Evolutionary conservation across 2,113 vertebrate genomes (phyloP).

Genomic region (Misgurnus anguillicaudatus): DNA sequence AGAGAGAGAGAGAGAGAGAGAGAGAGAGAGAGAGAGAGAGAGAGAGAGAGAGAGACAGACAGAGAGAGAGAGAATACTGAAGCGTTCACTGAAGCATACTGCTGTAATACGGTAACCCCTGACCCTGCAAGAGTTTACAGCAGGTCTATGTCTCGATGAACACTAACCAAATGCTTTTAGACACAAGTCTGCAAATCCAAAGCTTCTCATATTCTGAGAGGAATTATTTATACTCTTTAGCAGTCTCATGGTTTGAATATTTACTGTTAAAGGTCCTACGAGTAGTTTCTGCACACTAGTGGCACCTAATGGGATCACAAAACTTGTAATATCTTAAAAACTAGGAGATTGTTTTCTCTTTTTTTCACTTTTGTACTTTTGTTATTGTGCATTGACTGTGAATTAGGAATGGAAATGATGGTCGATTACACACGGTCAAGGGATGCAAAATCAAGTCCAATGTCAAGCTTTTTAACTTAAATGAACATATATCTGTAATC

Average conservation of each 20-base stretch:
- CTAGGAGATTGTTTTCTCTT: too few species aligned
- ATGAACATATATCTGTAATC: too few species aligned
- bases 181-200: neutral
- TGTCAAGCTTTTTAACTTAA: too few species aligned
- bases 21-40: neutral
- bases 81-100: constrained; percentile 21
- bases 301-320: too few species aligned
- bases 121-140: constrained; percentile 13
- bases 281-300: neutral
- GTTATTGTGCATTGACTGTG: too few species aligned
- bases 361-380: too few species aligned
- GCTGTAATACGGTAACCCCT: constrained; percentile 1
- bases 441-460: too few species aligned
- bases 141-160: constrained; percentile 1
- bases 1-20: constrained; percentile 27
- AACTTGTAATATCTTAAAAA: too few species aligned
- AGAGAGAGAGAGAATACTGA: neutral
- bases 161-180: constrained; percentile 19
- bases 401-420: too few species aligned
- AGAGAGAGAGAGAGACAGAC: too few species aligned
- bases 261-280: neutral
- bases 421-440: too few species aligned
- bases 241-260: neutral
- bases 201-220: neutral
- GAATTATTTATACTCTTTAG: constrained; percentile 11